phyloP scores from a whole-genome alignment of 2,888 invertebrate species.

The Atethmia centrago region DNA sequence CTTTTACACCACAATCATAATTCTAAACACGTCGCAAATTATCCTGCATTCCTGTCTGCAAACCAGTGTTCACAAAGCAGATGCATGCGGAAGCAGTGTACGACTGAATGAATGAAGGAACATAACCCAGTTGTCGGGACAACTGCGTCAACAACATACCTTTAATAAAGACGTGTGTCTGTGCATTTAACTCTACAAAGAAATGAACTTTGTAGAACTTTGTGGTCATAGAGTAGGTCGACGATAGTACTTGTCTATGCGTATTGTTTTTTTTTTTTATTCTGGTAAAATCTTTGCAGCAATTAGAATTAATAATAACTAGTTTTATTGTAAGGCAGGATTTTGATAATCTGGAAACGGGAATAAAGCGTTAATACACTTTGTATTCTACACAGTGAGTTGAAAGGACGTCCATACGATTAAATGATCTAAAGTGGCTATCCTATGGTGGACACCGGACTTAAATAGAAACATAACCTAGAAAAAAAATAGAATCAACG shows the following conservation, averaged over 20 bases:
- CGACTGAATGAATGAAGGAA: slow-evolving; percentile 57
- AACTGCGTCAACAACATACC: slow-evolving; percentile 74
- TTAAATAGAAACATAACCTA: not conserved
- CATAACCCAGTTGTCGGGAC: slow-evolving; percentile 67
- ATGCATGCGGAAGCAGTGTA: slow-evolving; percentile 58
- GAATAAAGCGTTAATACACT: not conserved
- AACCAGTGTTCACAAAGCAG: slow-evolving; percentile 37
- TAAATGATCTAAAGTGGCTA: too few species aligned
- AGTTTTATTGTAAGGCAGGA: not conserved
- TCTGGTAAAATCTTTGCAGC: not conserved
- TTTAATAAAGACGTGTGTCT: slow-evolving; percentile 71
- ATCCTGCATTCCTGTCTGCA: slow-evolving; percentile 37
- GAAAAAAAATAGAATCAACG: not conserved
- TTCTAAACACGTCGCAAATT: slow-evolving; percentile 35
- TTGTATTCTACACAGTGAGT: too few species aligned
- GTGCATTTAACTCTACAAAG: slow-evolving; percentile 40
- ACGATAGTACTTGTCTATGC: slow-evolving; percentile 6
- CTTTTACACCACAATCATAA: slow-evolving; percentile 3
- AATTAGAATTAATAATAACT: not conserved
- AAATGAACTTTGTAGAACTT: slow-evolving; percentile 57
- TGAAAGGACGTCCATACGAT: too few species aligned
- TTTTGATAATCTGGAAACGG: too few species aligned
- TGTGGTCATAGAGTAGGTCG: slow-evolving; percentile 40
- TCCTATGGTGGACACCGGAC: too few species aligned
- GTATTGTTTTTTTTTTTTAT: not conserved